A percentile compares a stretch with the other conserved stretches of the same genome.
Conservation (phyloP, 1,140 invertebrate genomes). For the Chlorops oryzae region DNA sequence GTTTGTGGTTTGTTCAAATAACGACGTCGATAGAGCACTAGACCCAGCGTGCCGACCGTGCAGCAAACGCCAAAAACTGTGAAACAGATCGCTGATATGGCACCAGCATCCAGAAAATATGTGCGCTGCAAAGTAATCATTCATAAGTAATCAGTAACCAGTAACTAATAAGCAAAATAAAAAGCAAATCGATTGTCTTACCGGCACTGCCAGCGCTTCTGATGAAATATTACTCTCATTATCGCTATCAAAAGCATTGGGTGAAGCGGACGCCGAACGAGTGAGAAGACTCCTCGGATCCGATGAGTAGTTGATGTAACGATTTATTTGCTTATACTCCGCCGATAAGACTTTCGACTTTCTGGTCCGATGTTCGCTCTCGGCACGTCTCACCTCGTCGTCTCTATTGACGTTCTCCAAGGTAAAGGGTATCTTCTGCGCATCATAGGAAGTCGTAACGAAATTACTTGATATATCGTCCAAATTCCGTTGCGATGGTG, state of each 20-base stretch:
- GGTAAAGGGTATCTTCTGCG: constrained; percentile 27
- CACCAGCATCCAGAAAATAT: constrained; percentile 58
- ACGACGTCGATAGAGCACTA: constrained; percentile 67
- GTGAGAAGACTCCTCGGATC: constrained; percentile 40
- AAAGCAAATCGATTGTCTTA: constrained; percentile 11
- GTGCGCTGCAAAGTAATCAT: constrained; percentile 28
- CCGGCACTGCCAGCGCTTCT: constrained; percentile 39
- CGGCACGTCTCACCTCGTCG: constrained; percentile 35
- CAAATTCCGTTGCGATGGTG: not conserved
- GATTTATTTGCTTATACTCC: constrained; percentile 45
- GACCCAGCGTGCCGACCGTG: constrained; percentile 61
- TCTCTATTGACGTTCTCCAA: constrained; percentile 42
- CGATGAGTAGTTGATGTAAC: constrained; percentile 42
- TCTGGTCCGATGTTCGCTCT: constrained; percentile 37
- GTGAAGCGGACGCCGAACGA: constrained; percentile 32
- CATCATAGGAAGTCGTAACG: no score
- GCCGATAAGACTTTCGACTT: constrained; percentile 42
- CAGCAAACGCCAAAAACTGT: constrained; percentile 61
- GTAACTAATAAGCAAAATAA: constrained; percentile 6
- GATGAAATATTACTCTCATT: constrained; percentile 43
- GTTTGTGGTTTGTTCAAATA: constrained; percentile 76
- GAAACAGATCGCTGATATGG: constrained; percentile 66
- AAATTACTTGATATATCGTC: no score
- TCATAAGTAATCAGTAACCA: no score
- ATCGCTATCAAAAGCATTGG: constrained; percentile 22